Conservation (phyloP, 2,113 vertebrate genomes). For the Vulpes vulpes region DNA sequence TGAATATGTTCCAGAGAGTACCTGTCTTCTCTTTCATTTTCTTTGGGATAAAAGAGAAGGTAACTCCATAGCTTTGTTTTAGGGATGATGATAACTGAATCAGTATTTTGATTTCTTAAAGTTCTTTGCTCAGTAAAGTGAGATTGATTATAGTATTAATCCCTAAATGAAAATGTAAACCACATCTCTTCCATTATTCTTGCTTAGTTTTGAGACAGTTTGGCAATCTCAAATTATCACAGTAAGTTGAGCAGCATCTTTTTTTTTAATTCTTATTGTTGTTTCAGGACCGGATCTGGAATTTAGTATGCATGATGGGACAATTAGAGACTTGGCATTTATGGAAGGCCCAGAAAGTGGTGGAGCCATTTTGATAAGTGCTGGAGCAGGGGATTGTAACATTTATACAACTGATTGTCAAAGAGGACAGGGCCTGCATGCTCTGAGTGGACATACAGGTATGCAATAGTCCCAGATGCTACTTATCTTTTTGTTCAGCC, state of each 20-base stretch:
- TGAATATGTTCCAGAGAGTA: not conserved
- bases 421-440: conserved; percentile 96
- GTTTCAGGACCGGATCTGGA: conserved; percentile 95
- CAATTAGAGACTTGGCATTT: conserved; percentile 98
- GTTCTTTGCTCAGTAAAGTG: conserved; percentile 34
- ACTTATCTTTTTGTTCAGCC: not conserved
- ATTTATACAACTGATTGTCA: conserved; percentile 98
- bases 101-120: conserved; percentile 42
- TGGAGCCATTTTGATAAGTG: conserved; percentile 98
- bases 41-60: conserved; percentile 43
- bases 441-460: conserved; percentile 96
- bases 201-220: conserved; percentile 43
- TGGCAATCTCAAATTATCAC: conserved; percentile 42
- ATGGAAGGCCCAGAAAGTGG: conserved; percentile 99
- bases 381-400: conserved; percentile 97
- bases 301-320: conserved; percentile 99
- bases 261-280: conserved; percentile 78
- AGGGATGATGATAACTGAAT: conserved; percentile 32
- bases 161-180: conserved; percentile 3
- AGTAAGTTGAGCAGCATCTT: conserved; percentile 75
- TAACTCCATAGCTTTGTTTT: conserved; percentile 29
- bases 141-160: not conserved
- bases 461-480: conserved; percentile 41
- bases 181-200: not conserved
- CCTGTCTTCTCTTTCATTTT: conserved; percentile 35